Evolutionary conservation across 2,888 invertebrate species (phyloP), one percentile per base, ranked within the genome.

Genomic region (Epinotia demarniana): DNA sequence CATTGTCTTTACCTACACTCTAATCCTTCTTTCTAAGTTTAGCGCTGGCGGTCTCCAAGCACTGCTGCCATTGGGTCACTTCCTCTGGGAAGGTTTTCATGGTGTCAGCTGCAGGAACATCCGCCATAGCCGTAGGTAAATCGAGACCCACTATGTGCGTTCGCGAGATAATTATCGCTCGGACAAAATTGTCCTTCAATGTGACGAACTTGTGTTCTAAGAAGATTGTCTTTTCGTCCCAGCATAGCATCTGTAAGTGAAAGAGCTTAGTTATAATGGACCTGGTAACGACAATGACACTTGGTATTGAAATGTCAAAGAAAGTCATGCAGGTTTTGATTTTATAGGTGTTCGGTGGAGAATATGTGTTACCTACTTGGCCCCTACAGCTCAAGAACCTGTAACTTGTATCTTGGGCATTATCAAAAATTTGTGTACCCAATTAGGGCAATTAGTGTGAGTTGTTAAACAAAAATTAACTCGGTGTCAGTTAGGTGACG

Each of bases 191-290:
- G 55, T 74, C 73, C 33, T 69, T 68, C 5, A 74, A 57, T 16
- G 73, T 74, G 57, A 74, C 57, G 46, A 74, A 74, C 19, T 69
- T 74, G 62, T 74, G 73, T n/a, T 74, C 73, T 9, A 74, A 55
- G 55, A 68, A 69, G 19, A 69, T 46, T 5, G 69, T 69, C 57
- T 74, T 68, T 18, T 69, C 69, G n/a, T 74, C 73, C 73, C 73
- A 74, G 33, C 62, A 74, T n/a, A 63, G 9, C 61, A 74, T 55
- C 73, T 74, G 73, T n/a, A 72, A 72, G 18, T 23, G 16, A 53
- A 53, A 43, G 39, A 27, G n/a, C 18, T 67, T 8, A 13, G 33
- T 67, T 55, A 11, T 19, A 11, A 9, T 33, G 11, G 18, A 19
- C 8, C 1, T n/a, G 19, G 18, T 43, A 49, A 49, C 16, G 5